phyloP scores from a whole-genome alignment of 1,140 invertebrate genomes.

The Phthorimaea operculella region DNA sequence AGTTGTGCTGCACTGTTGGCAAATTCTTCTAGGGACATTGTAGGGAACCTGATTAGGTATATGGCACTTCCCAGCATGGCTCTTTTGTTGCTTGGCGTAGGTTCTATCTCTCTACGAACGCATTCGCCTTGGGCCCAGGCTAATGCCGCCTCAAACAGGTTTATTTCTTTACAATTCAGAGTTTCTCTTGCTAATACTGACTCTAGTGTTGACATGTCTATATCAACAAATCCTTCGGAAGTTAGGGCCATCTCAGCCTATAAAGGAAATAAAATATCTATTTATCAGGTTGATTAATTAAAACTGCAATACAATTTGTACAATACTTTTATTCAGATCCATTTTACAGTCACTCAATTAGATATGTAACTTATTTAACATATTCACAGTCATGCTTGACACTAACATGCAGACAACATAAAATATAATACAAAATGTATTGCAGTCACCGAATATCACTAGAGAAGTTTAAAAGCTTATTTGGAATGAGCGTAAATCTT shows the following conservation, averaged over 20 bases:
- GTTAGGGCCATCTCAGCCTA: conserved; percentile 93
- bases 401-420: conserved; percentile 40
- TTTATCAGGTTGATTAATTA: conserved; percentile 38
- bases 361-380: conserved; percentile 33
- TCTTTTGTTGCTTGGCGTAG: conserved; percentile 77
- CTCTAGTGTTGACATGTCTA: conserved; percentile 89
- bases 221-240: conserved; percentile 93
- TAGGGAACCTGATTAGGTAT: conserved; percentile 88
- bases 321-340: conserved; percentile 56
- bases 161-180: conserved; percentile 90
- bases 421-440: conserved; percentile 52
- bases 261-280: conserved; percentile 47
- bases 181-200: conserved; percentile 90
- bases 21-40: conserved; percentile 91
- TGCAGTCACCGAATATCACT: conserved; percentile 38
- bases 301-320: conserved; percentile 69
- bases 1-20: conserved; percentile 91
- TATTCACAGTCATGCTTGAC: conserved; percentile 32
- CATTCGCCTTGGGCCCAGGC: conserved; percentile 91
- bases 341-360: conserved; percentile 27
- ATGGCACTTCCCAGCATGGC: conserved; percentile 81
- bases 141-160: conserved; percentile 89
- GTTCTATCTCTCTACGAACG: conserved; percentile 76
- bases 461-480: not conserved
- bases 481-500: not conserved